phyloP scores from a whole-genome alignment of 2,888 invertebrate species.

The Scaptomyza cyrtandrae region DNA sequence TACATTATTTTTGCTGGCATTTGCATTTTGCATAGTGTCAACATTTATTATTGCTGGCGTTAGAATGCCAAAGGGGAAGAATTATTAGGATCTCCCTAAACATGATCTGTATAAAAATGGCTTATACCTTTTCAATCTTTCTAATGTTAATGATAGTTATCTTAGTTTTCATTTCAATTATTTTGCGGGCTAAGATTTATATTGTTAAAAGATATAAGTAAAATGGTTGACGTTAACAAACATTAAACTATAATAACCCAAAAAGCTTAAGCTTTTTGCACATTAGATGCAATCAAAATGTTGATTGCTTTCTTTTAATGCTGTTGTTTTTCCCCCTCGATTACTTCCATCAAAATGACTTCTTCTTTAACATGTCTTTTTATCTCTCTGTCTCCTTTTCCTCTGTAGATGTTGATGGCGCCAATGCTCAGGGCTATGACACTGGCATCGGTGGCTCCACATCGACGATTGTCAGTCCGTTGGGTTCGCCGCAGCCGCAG shows the following conservation, averaged over 20 bases:
- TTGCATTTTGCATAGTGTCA: constrained; percentile 7
- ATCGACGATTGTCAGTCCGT: constrained; percentile 84
- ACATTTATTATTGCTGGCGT: neutral
- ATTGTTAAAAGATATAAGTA: too few species aligned
- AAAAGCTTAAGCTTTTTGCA: constrained; percentile 16
- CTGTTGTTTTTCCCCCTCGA: constrained; percentile 8
- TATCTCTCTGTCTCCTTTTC: constrained; percentile 6
- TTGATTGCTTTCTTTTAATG: constrained; percentile 19
- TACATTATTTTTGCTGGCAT: neutral
- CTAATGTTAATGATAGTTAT: too few species aligned
- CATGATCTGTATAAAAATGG: neutral
- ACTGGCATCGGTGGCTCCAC: constrained; percentile 85
- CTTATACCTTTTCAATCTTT: neutral
- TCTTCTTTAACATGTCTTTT: neutral
- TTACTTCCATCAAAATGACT: constrained; percentile 8
- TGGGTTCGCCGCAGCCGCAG: constrained; percentile 86
- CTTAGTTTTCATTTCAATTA: too few species aligned
- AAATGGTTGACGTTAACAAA: neutral
- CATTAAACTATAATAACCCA: neutral
- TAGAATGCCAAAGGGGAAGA: neutral
- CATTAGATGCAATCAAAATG: constrained; percentile 3
- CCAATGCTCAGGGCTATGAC: constrained; percentile 84
- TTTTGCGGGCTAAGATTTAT: too few species aligned
- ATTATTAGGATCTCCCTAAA: neutral
- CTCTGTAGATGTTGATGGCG: constrained; percentile 81